Evolutionary conservation across 2,113 vertebrate species (phyloP).

Genomic region (Sinocyclocheilus grahami): DNA sequence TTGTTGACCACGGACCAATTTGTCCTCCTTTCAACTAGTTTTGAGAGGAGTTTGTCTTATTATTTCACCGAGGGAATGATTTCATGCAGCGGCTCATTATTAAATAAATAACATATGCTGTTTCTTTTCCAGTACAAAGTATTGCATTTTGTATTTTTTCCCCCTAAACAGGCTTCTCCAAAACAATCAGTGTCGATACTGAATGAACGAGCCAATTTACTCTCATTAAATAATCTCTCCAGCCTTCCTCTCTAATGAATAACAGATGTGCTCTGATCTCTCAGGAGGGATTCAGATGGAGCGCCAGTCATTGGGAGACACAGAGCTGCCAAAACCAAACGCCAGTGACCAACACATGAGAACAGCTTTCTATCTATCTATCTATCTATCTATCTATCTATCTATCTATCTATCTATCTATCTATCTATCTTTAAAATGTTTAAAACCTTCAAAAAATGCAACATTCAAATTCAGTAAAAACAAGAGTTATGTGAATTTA

Average conservation of each 20-base stretch:
- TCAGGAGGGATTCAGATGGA: constrained; percentile 1
- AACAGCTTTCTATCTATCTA: neutral
- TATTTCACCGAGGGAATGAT: neutral
- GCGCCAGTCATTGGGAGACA: constrained; percentile 6
- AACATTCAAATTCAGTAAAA: neutral
- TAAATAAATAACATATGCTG: constrained; percentile 1
- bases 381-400: neutral
- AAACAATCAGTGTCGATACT: neutral
- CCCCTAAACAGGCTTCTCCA: neutral
- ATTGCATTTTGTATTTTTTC: neutral
- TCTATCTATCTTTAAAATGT: no score
- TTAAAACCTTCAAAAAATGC: neutral
- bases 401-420: neutral
- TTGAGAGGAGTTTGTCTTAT: neutral
- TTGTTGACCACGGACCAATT: neutral
- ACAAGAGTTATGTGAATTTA: neutral
- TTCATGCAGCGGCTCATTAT: neutral
- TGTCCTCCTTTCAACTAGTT: neutral
- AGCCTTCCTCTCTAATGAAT: constrained; percentile 45
- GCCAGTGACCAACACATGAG: constrained; percentile 5
- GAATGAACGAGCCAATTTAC: neutral
- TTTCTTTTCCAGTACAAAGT: constrained; percentile 16
- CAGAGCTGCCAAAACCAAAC: constrained; percentile 28
- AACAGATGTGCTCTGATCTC: constrained; percentile 42
- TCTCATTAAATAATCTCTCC: constrained; percentile 35